Base-by-base conservation (phyloP, 2,113 vertebrate genomes). In the Strix aluco region DNA sequence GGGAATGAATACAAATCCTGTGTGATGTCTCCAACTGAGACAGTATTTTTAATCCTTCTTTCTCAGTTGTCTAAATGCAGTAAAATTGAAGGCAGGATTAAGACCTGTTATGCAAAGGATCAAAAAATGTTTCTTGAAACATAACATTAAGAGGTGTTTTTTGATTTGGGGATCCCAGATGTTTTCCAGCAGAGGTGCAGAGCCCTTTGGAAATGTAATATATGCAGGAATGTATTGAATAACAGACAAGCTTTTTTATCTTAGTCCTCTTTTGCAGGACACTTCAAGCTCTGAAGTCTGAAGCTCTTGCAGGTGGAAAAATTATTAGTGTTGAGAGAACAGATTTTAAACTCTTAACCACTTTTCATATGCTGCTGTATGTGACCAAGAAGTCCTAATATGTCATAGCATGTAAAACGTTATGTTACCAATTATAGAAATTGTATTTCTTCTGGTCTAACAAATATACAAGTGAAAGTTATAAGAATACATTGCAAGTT, bases 31-130 rank as follows among this genome's bases (percentile, higher is more conserved):
- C 90, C 57, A 86, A 51, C n/a, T 17, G 86, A 95, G 88, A 73
- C 34, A 69, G 81, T 81, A 83, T 89, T 95, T 96, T 92, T 94
- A 95, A 95, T 93, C 73, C 90, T 93, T 73, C 85, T 88, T 94
- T 86, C 72, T 88, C 34, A 18, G 77, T 81, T 94, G 77, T 81
- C 94, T 86, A 81, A 67, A 89, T 0, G 25, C 47, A 75, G 65
- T 57, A 81, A 94, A 93, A 88, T 20, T 81, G 73, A 94, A 79
- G 49, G 34, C 55, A 78, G 55, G 52, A 92, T 91, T 94, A 96
- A 90, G 80, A 67, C 44, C 18, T 94, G 34, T 78, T 86, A 86
- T 13, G 57, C 70, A 69, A 30, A 86, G 82, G 55, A 88, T 86
- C 38, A 90, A 88, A 80, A 90, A 66, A 10, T 29, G 13, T 3